Evolutionary conservation across 2,113 vertebrate genomes (phyloP).

Genomic region (Centropus bengalensis): DNA sequence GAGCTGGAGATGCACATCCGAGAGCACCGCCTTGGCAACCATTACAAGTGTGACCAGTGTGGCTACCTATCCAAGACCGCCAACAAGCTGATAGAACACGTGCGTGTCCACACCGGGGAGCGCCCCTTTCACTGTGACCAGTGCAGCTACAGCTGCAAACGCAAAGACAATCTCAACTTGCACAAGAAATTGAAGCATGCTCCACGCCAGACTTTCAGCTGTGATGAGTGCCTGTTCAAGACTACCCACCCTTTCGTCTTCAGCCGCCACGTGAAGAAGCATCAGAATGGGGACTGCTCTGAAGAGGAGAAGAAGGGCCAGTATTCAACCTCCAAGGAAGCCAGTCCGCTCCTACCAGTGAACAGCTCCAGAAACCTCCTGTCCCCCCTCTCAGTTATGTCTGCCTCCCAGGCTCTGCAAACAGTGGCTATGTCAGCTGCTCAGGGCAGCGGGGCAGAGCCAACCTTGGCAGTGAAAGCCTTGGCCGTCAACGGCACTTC

Average conservation of each 20-base stretch:
- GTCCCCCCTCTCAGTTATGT: constrained; percentile 91
- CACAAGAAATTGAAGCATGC: constrained; percentile 99
- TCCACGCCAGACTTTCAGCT: constrained; percentile 95
- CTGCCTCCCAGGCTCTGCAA: constrained; percentile 96
- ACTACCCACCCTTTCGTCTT: constrained; percentile 98
- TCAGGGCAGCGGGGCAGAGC: constrained; percentile 73
- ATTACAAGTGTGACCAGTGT: constrained; percentile 99
- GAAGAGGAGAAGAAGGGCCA: constrained; percentile 81
- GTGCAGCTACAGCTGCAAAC: constrained; percentile 99
- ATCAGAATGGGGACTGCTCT: constrained; percentile 83
- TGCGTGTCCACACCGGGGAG: constrained; percentile 98
- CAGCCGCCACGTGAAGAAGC: constrained; percentile 97
- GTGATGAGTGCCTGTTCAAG: constrained; percentile 95
- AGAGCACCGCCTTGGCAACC: constrained; percentile 97
- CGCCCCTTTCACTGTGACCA: constrained; percentile 99
- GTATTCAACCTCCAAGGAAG: constrained; percentile 66
- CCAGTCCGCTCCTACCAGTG: constrained; percentile 73
- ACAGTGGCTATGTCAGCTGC: constrained; percentile 92
- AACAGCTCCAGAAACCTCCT: constrained; percentile 83
- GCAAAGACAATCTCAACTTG: constrained; percentile 99
- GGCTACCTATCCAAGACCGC: constrained; percentile 99
- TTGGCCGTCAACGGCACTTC: constrained; percentile 82
- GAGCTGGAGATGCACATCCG: constrained; percentile 98
- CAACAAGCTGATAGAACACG: constrained; percentile 99
- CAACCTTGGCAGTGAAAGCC: constrained; percentile 77